phyloP scores from a whole-genome alignment of 2,888 invertebrate species.

The Hofmannophila pseudospretella region DNA sequence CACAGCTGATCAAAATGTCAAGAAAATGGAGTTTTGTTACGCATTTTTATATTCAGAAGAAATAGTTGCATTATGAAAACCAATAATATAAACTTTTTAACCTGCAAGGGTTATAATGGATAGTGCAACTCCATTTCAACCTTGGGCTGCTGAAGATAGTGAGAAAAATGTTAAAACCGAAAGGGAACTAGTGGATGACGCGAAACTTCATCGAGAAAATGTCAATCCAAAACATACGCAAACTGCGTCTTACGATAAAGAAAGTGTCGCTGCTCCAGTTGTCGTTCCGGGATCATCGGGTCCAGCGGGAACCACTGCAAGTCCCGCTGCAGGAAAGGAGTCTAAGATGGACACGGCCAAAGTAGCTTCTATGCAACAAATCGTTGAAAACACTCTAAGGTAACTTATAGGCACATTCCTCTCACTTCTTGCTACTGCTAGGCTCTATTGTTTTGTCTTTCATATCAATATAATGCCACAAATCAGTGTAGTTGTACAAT shows the following conservation, averaged over 20 bases:
- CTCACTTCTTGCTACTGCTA: neutral
- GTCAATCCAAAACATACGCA: constrained; percentile 78
- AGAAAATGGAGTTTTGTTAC: constrained; percentile 78
- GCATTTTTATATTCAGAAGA: constrained; percentile 62
- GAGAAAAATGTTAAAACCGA: constrained; percentile 70
- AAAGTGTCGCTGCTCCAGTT: constrained; percentile 60
- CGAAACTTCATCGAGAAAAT: constrained; percentile 77
- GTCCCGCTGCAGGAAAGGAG: constrained; percentile 43
- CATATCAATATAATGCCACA: no score
- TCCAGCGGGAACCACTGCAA: constrained; percentile 42
- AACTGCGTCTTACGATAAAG: constrained; percentile 77
- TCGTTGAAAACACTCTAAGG: constrained; percentile 82
- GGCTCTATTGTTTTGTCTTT: no score
- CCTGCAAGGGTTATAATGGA: constrained; percentile 67
- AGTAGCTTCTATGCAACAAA: constrained; percentile 77
- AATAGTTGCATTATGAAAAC: constrained; percentile 64
- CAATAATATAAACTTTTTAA: constrained; percentile 43
- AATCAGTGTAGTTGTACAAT: no score
- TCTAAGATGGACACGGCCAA: constrained; percentile 68
- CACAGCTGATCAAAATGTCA: constrained; percentile 78
- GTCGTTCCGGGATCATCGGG: constrained; percentile 61
- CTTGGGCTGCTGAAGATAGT: constrained; percentile 70
- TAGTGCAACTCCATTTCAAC: constrained; percentile 72
- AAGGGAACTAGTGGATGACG: constrained; percentile 72
- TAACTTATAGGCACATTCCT: constrained; percentile 28